phyloP scores from a whole-genome alignment of 2,113 vertebrate genomes.

The Progne subis region DNA sequence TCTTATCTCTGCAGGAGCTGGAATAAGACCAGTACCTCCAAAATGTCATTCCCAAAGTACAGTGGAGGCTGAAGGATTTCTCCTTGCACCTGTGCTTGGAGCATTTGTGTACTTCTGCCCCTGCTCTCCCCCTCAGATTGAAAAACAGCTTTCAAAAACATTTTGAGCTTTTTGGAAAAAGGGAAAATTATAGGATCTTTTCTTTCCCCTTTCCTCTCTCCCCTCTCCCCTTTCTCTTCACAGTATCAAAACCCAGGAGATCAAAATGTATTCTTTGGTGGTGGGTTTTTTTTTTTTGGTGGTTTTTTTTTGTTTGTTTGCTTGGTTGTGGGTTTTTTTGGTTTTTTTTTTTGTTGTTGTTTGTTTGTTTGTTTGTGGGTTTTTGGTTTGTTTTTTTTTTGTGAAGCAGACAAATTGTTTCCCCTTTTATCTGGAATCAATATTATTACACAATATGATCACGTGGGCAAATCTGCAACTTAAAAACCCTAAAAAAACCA shows the following conservation, averaged over 20 bases:
- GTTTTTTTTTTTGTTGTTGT: too few relatives aligned
- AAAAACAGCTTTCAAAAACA: not conserved
- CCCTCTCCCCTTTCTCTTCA: too few relatives aligned
- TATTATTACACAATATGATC: not conserved
- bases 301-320: not conserved
- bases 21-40: not conserved
- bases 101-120: not conserved
- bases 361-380: not conserved
- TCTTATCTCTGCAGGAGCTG: not conserved
- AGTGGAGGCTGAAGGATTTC: not conserved
- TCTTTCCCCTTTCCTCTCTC: too few relatives aligned
- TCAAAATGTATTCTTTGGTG: not conserved
- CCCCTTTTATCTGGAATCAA: not conserved
- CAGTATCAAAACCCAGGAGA: not conserved
- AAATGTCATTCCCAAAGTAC: not conserved
- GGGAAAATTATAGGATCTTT: too few relatives aligned
- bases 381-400: not conserved
- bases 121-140: not conserved
- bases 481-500: not conserved
- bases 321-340: not conserved
- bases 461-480: not conserved
- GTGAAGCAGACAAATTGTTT: not conserved
- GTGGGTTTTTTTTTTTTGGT: not conserved
- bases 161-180: not conserved
- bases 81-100: not conserved